These are phyloP conservation scores for Porites cylindrica DNA, from an alignment of 92 coral and sea anemone genomes.

Conservation along the genomic window DNA sequence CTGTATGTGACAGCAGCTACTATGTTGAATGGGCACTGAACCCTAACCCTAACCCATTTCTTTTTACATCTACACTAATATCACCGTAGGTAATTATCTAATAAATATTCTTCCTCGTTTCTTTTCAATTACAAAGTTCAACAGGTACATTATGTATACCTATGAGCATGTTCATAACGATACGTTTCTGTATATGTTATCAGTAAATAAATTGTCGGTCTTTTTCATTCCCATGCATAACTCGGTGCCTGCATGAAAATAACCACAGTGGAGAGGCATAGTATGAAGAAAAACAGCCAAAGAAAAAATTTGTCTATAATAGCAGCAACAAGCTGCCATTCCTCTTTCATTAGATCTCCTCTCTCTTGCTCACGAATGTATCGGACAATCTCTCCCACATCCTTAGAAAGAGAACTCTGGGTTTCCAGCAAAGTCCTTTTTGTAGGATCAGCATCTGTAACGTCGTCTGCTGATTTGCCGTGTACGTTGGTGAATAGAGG, in stretches of 20 bases:
- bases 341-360: slow-evolving; percentile 75
- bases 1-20: too few relatives aligned
- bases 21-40: too few relatives aligned
- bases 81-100: too few relatives aligned
- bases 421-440: slow-evolving; percentile 35
- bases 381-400: slow-evolving; percentile 74
- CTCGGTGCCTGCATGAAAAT: slow-evolving; percentile 83
- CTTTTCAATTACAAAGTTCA: too few relatives aligned
- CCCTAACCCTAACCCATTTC: too few relatives aligned
- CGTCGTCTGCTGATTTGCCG: slow-evolving; percentile 18
- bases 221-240: slow-evolving; percentile 43
- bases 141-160: too few relatives aligned
- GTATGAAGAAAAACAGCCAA: slow-evolving; percentile 75
- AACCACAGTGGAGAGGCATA: slow-evolving; percentile 64
- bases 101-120: too few relatives aligned
- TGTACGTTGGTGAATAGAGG: slow-evolving; percentile 1
- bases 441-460: slow-evolving; percentile 11
- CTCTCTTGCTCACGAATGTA: slow-evolving; percentile 75
- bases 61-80: too few relatives aligned
- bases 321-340: slow-evolving; percentile 82
- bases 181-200: too few relatives aligned
- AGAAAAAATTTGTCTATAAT: slow-evolving; percentile 87
- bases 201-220: neutral
- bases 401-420: slow-evolving; percentile 37
- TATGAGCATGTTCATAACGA: too few relatives aligned